Evolutionary conservation across 2,888 invertebrate genomes (phyloP), one percentile per base, ranked within the genome.

Genomic region (Euzophera pinguis): DNA sequence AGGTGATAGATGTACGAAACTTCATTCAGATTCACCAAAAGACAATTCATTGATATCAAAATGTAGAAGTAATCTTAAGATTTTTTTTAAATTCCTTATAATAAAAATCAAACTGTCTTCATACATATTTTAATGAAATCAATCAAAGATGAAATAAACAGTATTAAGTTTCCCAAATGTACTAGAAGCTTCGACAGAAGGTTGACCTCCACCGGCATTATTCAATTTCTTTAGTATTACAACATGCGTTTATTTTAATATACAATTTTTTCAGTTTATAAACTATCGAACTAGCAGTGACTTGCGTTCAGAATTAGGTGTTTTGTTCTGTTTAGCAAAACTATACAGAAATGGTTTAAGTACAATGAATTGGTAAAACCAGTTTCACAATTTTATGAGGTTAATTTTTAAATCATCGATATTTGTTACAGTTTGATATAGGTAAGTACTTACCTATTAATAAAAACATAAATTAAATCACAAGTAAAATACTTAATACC

Each of bases 181-280:
- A 67, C 63, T 60, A 63, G 64, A 54, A 55, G 49, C 61, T 62
- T 58, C 61, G 56, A 73, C 73, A 74, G 71, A 58, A 59, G 55
- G 53, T 60, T 69, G 81, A 81, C 79, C 83, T 81, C 78, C 73
- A 59, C 56, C 47, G 38, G 65, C 67, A 75, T 76, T 73, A 81
- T 79, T 78, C 73, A 73, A 78, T 81, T 79, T 78, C 77, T 77
- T 83, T 81, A 71, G 74, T 84, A 79, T 84, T 85, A 81, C 85
- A 78, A 74, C 81, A 84, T 73, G 69, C 62, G 64, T 70, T 70
- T 73, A 69, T 79, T 81, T 73, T 71, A 60, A 78, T 77, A n/a
- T n/a, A 69, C 69, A 57, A 57, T 72, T 69, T 81, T 81, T 81
- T 63, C 65, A 67, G 72, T 80, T 81, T 81, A 75, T 77, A 80